Conservation (phyloP, 1,140 invertebrate species). For the Lepidurus couesii region DNA sequence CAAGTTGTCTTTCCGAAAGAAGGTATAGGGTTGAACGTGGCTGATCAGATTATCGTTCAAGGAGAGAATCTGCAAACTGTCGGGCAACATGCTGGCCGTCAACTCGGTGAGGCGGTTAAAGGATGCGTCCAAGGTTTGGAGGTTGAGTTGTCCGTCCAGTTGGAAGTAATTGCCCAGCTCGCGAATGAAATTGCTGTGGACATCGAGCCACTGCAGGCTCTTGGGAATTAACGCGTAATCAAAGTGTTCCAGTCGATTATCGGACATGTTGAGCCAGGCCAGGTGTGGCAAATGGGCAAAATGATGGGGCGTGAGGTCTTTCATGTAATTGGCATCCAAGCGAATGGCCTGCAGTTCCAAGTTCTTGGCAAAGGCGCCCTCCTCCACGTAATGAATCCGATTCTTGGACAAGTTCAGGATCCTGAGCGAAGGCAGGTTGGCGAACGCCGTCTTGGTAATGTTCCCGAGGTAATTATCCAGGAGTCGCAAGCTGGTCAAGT, state of each 20-base stretch:
- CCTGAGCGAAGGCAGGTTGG: conserved; percentile 71
- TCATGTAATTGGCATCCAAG: conserved; percentile 66
- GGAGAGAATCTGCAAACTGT: conserved; percentile 69
- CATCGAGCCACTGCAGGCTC: conserved; percentile 78
- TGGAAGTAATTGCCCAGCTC: conserved; percentile 69
- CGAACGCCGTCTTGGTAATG: conserved; percentile 70
- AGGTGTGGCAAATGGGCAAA: conserved; percentile 75
- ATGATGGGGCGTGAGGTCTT: conserved; percentile 51
- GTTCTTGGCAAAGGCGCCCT: conserved; percentile 72
- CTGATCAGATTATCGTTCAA: conserved; percentile 76
- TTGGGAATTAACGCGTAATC: conserved; percentile 78
- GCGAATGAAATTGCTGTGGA: conserved; percentile 79
- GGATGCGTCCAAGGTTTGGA: conserved; percentile 73
- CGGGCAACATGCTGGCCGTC: conserved; percentile 59
- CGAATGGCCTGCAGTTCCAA: conserved; percentile 74
- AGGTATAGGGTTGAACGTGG: conserved; percentile 70
- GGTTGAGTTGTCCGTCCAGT: conserved; percentile 58
- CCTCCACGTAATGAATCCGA: conserved; percentile 69
- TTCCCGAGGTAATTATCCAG: conserved; percentile 84
- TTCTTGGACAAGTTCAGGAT: conserved; percentile 85
- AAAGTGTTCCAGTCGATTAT: conserved; percentile 83
- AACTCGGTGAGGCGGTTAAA: conserved; percentile 72
- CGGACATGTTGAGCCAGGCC: conserved; percentile 83
- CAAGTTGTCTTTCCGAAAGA: conserved; percentile 73
- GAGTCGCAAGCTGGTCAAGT: conserved; percentile 71